phyloP scores from a whole-genome alignment of 2,113 vertebrate genomes.

The Limnothrissa miodon region DNA sequence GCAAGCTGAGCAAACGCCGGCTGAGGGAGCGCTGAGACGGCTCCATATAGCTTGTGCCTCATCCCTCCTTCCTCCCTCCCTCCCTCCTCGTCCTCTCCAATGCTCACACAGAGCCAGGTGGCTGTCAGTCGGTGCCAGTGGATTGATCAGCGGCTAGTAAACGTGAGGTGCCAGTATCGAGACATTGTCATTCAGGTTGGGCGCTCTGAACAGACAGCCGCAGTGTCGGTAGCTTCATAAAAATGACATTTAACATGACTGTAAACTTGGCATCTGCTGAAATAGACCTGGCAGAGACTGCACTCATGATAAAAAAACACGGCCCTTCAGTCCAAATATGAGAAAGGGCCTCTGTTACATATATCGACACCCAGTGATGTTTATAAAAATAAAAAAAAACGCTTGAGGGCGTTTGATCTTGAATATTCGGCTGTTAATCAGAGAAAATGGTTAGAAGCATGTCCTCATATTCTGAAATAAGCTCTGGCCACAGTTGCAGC shows the following conservation, averaged over 20 bases:
- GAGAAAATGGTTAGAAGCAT: background rate
- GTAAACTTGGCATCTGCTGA: background rate
- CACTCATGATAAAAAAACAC: background rate
- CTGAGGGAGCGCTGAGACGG: background rate
- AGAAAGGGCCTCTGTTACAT: background rate
- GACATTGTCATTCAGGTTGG: slow-evolving; percentile 32
- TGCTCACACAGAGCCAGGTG: slow-evolving; percentile 34
- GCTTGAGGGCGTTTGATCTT: background rate
- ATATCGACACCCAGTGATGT: background rate
- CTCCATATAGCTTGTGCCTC: background rate
- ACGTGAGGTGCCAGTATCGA: slow-evolving; percentile 29
- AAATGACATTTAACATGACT: slow-evolving; percentile 36
- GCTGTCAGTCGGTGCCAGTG: slow-evolving; percentile 37
- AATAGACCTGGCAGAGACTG: background rate
- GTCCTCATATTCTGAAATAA: background rate
- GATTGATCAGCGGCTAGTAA: slow-evolving; percentile 19
- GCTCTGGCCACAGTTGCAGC: background rate
- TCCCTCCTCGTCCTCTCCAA: background rate
- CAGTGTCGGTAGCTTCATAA: slow-evolving; percentile 28
- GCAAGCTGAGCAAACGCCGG: slow-evolving; percentile 24
- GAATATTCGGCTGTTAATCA: background rate
- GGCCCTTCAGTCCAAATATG: background rate
- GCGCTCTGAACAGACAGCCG: slow-evolving; percentile 29
- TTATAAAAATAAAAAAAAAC: background rate
- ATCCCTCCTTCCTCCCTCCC: too few relatives aligned